Conservation (phyloP, 2,113 vertebrate species). For the Paradoxurus hermaphroditus region DNA sequence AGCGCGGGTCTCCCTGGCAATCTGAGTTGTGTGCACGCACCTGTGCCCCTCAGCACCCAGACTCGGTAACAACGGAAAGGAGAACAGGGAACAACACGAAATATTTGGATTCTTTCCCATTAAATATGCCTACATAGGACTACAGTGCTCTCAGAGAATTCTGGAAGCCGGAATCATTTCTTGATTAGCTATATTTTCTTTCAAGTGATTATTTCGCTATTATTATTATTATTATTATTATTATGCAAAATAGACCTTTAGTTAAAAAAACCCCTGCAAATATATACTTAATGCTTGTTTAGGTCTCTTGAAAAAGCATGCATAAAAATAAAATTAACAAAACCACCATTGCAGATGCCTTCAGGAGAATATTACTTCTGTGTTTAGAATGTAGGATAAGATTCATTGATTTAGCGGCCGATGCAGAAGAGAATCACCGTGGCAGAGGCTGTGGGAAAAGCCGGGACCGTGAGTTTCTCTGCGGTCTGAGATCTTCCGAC, state of each 20-base stretch:
- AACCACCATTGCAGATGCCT: fast-evolving
- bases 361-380: not conserved
- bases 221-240: not conserved
- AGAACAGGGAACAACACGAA: not conserved
- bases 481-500: fast-evolving
- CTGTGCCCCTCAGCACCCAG: too few species aligned
- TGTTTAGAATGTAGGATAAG: not conserved
- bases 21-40: not conserved
- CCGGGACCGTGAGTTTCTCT: fast-evolving
- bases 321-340: not conserved
- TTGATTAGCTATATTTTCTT: not conserved
- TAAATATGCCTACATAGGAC: not conserved
- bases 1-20: not conserved
- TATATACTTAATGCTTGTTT: not conserved
- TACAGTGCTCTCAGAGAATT: not conserved
- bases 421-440: fast-evolving
- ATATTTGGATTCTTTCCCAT: not conserved
- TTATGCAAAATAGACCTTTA: not conserved
- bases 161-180: not conserved
- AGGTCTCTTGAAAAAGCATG: not conserved
- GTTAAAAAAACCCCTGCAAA: not conserved
- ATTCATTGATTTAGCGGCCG: not conserved
- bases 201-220: not conserved
- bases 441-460: not conserved
- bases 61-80: not conserved